These are phyloP conservation scores for Hemibagrus guttatus DNA, from an alignment of 2,797 vertebrate genomes.

Conservation along the genomic window DNA sequence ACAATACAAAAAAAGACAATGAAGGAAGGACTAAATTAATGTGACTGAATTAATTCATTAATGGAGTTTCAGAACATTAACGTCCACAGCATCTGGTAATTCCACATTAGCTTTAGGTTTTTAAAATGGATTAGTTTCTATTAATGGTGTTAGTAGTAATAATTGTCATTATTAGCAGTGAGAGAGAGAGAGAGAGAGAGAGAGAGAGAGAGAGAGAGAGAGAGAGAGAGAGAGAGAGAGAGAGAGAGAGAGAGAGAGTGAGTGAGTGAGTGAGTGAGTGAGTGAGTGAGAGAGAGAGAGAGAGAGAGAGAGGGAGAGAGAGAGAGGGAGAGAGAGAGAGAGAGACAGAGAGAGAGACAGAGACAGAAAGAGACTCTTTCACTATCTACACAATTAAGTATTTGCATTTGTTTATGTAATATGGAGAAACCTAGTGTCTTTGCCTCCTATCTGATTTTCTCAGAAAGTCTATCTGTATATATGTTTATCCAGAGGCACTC, in stretches of 20 bases:
- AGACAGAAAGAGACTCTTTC: background rate
- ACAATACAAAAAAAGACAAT: background rate
- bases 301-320: no score
- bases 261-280: no score
- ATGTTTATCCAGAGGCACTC: slow-evolving; percentile 27
- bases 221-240: no score
- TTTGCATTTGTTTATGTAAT: background rate
- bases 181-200: no score
- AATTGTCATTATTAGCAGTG: no score
- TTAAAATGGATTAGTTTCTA: background rate
- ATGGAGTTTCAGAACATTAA: background rate
- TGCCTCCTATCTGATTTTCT: slow-evolving; percentile 11
- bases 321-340: no score
- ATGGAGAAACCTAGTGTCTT: background rate
- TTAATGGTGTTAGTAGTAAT: no score
- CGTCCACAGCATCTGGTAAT: background rate
- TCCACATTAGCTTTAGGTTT: background rate
- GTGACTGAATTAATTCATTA: background rate
- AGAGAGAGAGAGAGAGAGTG: no score
- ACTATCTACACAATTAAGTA: slow-evolving; percentile 1
- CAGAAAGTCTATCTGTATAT: slow-evolving; percentile 7
- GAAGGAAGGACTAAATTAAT: background rate
- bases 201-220: no score
- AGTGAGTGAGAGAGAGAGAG: no score
- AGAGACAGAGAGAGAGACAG: background rate